Conservation (phyloP, 2,888 invertebrate genomes). For the Acanthosepion lycidas region DNA sequence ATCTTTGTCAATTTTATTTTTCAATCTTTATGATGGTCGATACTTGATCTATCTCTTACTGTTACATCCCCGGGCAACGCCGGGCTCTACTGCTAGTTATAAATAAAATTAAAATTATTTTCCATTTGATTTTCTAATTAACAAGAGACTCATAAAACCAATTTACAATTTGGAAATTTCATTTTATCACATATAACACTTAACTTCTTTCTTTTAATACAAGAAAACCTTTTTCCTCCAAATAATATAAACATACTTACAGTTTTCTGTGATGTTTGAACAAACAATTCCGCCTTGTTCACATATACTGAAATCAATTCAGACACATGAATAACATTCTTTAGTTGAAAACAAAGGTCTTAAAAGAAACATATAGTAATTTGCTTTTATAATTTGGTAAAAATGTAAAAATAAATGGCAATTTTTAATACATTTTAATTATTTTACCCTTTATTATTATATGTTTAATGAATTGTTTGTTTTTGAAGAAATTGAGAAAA, state of each 20-base stretch:
- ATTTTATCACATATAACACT: no score
- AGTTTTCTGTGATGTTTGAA: slow-evolving; percentile 25
- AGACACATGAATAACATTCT: background rate
- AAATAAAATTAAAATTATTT: no score
- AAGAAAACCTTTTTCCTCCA: no score
- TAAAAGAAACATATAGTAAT: background rate
- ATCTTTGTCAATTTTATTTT: no score
- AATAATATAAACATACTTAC: background rate
- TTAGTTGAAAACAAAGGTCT: background rate
- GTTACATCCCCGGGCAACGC: no score
- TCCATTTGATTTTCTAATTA: no score
- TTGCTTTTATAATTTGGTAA: background rate
- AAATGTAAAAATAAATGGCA: background rate
- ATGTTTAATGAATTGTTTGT: background rate
- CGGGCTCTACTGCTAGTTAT: no score
- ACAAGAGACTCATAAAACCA: no score
- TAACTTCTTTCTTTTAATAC: no score
- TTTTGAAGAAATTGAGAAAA: background rate
- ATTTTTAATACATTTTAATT: background rate
- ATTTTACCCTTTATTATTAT: background rate
- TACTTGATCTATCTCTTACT: no score
- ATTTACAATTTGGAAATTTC: no score
- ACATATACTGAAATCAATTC: background rate
- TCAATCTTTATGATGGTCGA: no score
- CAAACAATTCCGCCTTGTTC: slow-evolving; percentile 5